Percentiles rank a stretch among this genome's conserved stretches.
These are phyloP conservation scores for Muschampia plurimacula DNA, from an alignment of 2,888 invertebrate species.

Conservation along the genomic window DNA sequence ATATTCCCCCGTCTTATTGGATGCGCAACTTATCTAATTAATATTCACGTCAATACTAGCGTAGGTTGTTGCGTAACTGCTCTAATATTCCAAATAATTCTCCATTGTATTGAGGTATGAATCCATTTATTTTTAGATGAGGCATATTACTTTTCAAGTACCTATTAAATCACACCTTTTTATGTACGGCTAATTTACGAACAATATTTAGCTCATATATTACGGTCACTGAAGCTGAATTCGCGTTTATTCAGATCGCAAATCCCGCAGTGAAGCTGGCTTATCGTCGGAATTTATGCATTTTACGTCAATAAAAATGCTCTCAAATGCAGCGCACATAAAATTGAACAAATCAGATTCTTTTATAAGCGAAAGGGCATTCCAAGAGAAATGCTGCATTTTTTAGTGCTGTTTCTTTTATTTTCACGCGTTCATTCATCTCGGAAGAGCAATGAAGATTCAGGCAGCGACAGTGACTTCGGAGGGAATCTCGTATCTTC, in stretches of 20 bases:
- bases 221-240: constrained; percentile 36
- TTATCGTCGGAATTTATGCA: constrained; percentile 69
- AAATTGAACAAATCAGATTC: constrained; percentile 50
- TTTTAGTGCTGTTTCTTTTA: constrained; percentile 51
- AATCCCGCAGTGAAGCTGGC: constrained; percentile 51
- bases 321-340: constrained; percentile 47
- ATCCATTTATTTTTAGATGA: not conserved
- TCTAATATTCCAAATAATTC: not conserved
- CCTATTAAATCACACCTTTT: constrained; percentile 15
- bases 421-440: constrained; percentile 30
- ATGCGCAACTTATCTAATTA: constrained; percentile 12
- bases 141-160: constrained; percentile 18
- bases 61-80: not conserved
- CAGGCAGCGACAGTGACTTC: constrained; percentile 50
- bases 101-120: not conserved
- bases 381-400: constrained; percentile 57
- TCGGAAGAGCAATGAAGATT: constrained; percentile 17
- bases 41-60: not conserved
- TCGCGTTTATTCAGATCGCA: constrained; percentile 54
- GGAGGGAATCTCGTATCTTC: constrained; percentile 56
- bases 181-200: constrained; percentile 22
- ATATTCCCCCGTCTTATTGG: constrained; percentile 24
- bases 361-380: constrained; percentile 44
- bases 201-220: constrained; percentile 25
- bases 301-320: constrained; percentile 64